Base-by-base conservation (phyloP, 2,113 vertebrate species). In the Bubalus kerabau region DNA sequence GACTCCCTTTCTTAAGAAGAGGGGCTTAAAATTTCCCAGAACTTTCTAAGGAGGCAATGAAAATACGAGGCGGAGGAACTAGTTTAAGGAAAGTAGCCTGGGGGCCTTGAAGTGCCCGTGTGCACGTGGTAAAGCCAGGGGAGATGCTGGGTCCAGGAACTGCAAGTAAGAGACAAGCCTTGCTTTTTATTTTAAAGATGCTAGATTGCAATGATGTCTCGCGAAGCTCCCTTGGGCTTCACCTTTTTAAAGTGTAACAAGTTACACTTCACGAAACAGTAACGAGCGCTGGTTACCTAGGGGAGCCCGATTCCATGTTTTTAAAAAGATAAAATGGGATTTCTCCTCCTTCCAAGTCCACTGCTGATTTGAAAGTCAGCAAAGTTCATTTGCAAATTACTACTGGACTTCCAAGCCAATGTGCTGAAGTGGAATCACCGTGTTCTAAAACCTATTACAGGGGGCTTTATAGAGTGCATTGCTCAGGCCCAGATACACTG, bases 101-200 rank as follows among this genome's bases (percentile, higher is more conserved):
- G 21, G 32, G 28, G 21, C 56, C 14, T 48, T 32, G 15, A 46
- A 3, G 12, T n/a, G 17, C 54, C 46, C 24, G 2, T 12, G 30
- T 1, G 10, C 10, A 24, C 14, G 0, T 2, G 59, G 17, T 21
- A 36, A 23, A n/a, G 17, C 46, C 21, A 6, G 6, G 12, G n/a
- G 46, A 64, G 36, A 50, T 2, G 46, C 48, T 11, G 5, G 23
- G 5, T 36, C 56, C 1, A 10, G 17, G 60, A n/a, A 52, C 19
- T 48, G 3, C 0, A 15, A 15, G 9, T 2, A 19, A 12, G 3
- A 6, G 30, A 2, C 24, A 16, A 12, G 30, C 0, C 7, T 0
- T 32, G 46, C 60, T 91, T 87, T 87, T 50, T 16, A 23, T 10
- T 60, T 62, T 32, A 40, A 28, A 64, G 54, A 57, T n/a, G n/a